Evolutionary conservation across 2,113 vertebrate species (phyloP).

Genomic region (Cyanistes caeruleus): DNA sequence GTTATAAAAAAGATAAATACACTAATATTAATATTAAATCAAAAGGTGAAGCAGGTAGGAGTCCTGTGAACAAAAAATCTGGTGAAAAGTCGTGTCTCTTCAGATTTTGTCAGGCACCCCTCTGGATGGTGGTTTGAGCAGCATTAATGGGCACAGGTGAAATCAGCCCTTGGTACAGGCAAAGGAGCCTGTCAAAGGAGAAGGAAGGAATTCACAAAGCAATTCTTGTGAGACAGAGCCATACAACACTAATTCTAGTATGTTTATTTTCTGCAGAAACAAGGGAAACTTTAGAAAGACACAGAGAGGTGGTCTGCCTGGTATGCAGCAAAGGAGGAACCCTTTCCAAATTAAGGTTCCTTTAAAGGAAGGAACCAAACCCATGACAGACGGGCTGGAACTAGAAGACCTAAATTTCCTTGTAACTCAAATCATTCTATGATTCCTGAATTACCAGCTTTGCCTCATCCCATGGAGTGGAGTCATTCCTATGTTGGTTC

Average conservation of each 20-base stretch:
- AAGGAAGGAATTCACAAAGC: neutral
- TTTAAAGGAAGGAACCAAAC: neutral
- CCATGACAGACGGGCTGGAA: neutral
- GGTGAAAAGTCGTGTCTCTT: neutral
- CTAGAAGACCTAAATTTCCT: too few species aligned
- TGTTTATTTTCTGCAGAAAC: neutral
- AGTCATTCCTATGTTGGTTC: neutral
- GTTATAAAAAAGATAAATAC: neutral
- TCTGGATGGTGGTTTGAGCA: neutral
- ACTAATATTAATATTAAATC: neutral
- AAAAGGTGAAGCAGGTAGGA: neutral
- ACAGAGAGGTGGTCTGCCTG: neutral
- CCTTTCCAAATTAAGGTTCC: neutral
- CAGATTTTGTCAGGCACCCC: fast-evolving
- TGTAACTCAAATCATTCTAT: neutral
- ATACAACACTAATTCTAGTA: neutral
- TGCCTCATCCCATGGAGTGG: fast-evolving
- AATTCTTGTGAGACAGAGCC: neutral
- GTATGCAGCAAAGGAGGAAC: neutral
- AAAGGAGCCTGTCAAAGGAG: neutral
- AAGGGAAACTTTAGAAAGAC: neutral
- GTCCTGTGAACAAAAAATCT: neutral
- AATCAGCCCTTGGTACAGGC: neutral
- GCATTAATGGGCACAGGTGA: neutral
- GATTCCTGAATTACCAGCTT: neutral